Conservation (phyloP, 2,113 vertebrate species). For the Paralichthys olivaceus region DNA sequence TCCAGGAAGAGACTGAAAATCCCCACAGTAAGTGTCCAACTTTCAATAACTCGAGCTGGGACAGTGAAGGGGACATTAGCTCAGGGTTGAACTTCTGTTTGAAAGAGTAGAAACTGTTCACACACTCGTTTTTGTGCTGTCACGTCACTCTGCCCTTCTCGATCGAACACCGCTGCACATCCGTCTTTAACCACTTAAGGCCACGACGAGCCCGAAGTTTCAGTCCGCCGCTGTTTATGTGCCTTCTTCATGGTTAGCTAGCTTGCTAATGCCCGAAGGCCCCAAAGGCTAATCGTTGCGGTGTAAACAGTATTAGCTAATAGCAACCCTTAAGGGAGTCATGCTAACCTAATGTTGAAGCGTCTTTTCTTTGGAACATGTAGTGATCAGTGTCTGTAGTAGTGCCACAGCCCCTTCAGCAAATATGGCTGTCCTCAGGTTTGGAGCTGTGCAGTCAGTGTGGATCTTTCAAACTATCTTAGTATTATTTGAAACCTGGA, state of each 20-base stretch:
- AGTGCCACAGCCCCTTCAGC: not conserved
- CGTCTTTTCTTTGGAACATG: not conserved
- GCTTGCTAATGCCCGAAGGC: not conserved
- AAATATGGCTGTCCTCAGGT: not conserved
- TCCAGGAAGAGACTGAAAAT: constrained; percentile 38
- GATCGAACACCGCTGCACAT: not conserved
- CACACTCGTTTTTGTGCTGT: not conserved
- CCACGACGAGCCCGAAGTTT: no score
- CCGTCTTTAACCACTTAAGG: not conserved
- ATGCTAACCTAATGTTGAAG: no score
- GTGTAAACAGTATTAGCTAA: no score
- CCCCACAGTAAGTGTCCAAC: constrained; percentile 53
- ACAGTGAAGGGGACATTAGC: rapidly evolving
- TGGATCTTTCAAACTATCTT: no score
- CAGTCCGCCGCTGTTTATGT: not conserved
- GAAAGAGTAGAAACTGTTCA: not conserved
- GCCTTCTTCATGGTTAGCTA: no score
- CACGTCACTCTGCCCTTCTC: not conserved
- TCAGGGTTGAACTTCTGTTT: not conserved
- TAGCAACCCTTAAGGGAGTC: no score
- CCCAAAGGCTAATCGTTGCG: not conserved
- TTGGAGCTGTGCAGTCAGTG: not conserved
- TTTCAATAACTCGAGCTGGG: not conserved
- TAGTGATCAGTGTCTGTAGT: not conserved
- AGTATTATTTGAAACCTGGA: no score